Percentiles rank a stretch among this genome's conserved stretches.
These are phyloP conservation scores for Galeruca laticollis DNA, from an alignment of 2,888 invertebrate species.

Conservation along the genomic window DNA sequence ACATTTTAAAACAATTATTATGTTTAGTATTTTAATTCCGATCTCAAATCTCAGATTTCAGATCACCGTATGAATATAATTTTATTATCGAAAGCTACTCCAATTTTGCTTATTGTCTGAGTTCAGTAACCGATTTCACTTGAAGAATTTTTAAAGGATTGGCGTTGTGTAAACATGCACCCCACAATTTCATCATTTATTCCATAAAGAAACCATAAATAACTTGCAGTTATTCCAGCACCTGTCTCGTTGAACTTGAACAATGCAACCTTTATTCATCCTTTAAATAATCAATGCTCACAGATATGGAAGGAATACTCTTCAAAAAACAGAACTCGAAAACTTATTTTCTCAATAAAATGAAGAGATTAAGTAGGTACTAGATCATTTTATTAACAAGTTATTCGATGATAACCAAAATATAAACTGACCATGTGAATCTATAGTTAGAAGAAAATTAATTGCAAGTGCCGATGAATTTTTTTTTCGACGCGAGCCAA, in stretches of 20 bases:
- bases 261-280: background rate
- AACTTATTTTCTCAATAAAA: no score
- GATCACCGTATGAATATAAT: background rate
- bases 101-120: slow-evolving; percentile 11
- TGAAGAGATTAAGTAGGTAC: no score
- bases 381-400: no score
- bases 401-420: no score
- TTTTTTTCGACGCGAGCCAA: no score
- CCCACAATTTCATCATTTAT: slow-evolving; percentile 10
- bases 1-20: no score
- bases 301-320: background rate
- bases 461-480: no score
- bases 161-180: slow-evolving; percentile 6
- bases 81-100: background rate
- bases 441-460: no score
- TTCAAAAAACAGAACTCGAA: background rate
- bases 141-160: slow-evolving; percentile 22
- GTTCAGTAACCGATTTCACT: slow-evolving; percentile 14
- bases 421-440: no score
- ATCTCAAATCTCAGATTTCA: no score
- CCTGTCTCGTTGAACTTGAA: background rate
- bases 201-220: slow-evolving; percentile 5
- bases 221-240: background rate
- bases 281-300: background rate
- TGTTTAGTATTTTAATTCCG: no score